Base-by-base conservation (phyloP, 2,113 vertebrate species). In the Drymodes brunneopygia region DNA sequence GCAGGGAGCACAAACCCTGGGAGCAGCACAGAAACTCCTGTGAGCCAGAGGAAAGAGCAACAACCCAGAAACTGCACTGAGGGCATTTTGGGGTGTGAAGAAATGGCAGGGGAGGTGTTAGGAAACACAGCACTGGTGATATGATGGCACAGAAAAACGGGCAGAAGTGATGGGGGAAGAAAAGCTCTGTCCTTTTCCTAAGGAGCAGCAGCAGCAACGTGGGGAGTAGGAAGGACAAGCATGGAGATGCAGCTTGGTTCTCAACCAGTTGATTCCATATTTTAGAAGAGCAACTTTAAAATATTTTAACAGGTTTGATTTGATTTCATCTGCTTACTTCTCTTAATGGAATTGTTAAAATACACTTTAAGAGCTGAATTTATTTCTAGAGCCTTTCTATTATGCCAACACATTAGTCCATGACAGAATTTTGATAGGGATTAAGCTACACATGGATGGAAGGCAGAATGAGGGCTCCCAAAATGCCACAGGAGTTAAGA, bases 151-250 rank as follows among this genome's bases (percentile, higher is more conserved):
- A 22, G 22, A 13, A 42, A 42, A 74, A 71, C 22, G 3, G 10
- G 45, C n/a, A 69, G 58, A 86, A 90, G 36, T 7, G 1, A 33
- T 33, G 23, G 31, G 50, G 17, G 47, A 50, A 78, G 13, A 66
- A 91, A 54, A 42, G 10, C 2, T 0, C 0, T 7, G 38, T 22
- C 33, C 51, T 24, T 82, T n/a, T 27, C 48, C 66, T 12, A 22
- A 50, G 31, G 0, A 70, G 40, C 2, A 86, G 57, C 15, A 81
- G n/a, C 25, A 58, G 58, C 44, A 13, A 5, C 0, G 2, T 7
- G 33, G 9, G 25, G 48, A 74, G 23, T 6, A 23, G 81, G 35
- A 27, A 88, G 72, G 8, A 8, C 20, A 19, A 31, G 44, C 50
- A 1, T 7, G 35, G 54, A 78, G 51, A 38, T 56, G 42, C 13